These are phyloP conservation scores for Crotophaga sulcirostris DNA, from an alignment of 2,113 vertebrate species.

Conservation along the genomic window DNA sequence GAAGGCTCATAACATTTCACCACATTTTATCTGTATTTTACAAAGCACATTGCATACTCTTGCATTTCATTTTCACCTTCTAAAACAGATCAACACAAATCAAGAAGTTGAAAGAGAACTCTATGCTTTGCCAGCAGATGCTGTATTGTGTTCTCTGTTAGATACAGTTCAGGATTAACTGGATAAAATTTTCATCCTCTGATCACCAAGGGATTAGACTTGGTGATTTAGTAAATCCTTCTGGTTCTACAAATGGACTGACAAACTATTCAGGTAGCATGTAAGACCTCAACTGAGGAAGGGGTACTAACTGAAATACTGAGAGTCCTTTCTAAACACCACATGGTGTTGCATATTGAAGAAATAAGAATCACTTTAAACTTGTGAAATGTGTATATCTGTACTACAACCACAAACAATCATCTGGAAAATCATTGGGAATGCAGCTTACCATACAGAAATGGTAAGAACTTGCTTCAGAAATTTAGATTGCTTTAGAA, in stretches of 20 bases:
- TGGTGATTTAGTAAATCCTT: background rate
- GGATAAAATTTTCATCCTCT: background rate
- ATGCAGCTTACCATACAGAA: background rate
- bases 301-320: background rate
- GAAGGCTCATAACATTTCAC: background rate
- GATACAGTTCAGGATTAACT: background rate
- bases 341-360: background rate
- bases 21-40: background rate
- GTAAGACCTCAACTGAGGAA: background rate
- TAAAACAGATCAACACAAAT: background rate
- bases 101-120: background rate
- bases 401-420: background rate
- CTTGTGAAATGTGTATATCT: background rate
- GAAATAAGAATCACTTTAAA: background rate
- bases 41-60: background rate
- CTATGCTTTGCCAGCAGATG: background rate
- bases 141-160: background rate
- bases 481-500: slow-evolving; percentile 4
- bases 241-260: background rate
- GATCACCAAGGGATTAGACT: background rate
- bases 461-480: too few relatives aligned
- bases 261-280: background rate
- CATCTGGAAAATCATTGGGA: background rate
- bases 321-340: background rate
- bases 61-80: background rate